Evolutionary conservation across 2,797 vertebrate genomes (phyloP), one percentile per base, ranked within the genome.

Genomic region (Buphagus erythrorhynchus): DNA sequence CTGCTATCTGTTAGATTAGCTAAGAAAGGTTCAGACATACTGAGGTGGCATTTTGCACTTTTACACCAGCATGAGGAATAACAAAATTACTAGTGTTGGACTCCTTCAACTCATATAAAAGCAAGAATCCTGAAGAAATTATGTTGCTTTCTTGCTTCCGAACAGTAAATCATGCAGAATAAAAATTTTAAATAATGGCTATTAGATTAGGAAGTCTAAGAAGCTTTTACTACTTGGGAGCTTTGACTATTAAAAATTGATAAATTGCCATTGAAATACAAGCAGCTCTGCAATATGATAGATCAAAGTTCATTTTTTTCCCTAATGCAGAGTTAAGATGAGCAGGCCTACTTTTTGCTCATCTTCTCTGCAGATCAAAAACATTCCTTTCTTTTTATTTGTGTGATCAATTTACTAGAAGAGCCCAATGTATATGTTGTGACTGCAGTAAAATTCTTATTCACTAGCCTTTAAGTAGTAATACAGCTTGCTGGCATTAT

Each of bases 261-360:
- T 92, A 96, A 93, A 96, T 91, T 90, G 71, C 74, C 74, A 46
- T 8, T 91, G 95, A 94, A 93, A 95, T 65, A 86, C 73, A 96
- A 88, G 80, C 76, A 59, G 83, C 43, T 88, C 80, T 86, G 61
- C 95, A 80, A 84, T 79, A 84, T 90, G 93, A 93, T 79, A 93
- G 91, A 93, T 93, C 94, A 91, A 96, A 95, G 87, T 96, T 97
- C 68, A 89, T 93, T 96, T 95, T 95, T 94, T 96, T 66, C 51
- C 46, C 52, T 92, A 87, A 90, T 55, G 61, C 75, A 55, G 85
- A 77, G 57, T 84, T 86, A 54, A 76, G 82, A 96, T 62, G 67
- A 93, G 61, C 71, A 79, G 87, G 19, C 42, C 95, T 90, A 86
- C 40, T 87, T 95, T 93, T 87, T 79, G 65, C 74, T 83, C 40